Evolutionary conservation across 2,888 invertebrate species (phyloP), one percentile per base, ranked within the genome.

Genomic region (Coronaproctus castanopsis): DNA sequence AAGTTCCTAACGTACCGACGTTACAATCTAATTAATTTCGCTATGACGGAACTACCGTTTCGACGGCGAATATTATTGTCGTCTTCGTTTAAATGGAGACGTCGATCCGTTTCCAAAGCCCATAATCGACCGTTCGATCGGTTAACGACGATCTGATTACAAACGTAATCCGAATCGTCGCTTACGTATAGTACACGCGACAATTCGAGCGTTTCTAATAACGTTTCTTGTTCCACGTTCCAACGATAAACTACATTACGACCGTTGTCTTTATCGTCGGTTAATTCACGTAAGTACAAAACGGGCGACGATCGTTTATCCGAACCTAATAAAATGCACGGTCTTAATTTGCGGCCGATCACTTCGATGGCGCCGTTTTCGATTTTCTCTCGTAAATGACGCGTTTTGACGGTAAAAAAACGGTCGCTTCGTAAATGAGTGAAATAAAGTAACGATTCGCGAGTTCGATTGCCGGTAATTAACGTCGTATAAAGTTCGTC

Each of bases 401-500:
- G 23, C 23, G 57, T 24, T 10, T n/a, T 24, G 2, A 57, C 20
- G 21, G 52, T 63, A 21, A 59, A 55, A 5, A 64, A 49, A 2
- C 57, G 56, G 18, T 63, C 66, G 24, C 58, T 54, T 36, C 61
- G 63, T 48, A 65, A 70, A 65, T 83, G 82, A 20, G 78, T 78
- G 69, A 81, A 78, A 69, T 81, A 72, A 1, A 85, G 70, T 52
- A 76, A 74, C 1, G 76, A 76, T 56, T 76, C 76, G 24, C 79
- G 36, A 8, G 5, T 77, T 49, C 79, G 77, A 2, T 72, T 68
- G 66, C 77, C 78, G 20, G 74, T 70, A 0, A 77, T 72, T n/a
- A 81, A 67, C 0, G 74, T 74, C 60, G 80, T 71, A 65, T 81
- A 80, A 1, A 82, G 73, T 1, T 80, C 80, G 67, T 81, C 80